phyloP scores from a whole-genome alignment of 2,113 vertebrate species.

The Trematocara macrostoma region DNA sequence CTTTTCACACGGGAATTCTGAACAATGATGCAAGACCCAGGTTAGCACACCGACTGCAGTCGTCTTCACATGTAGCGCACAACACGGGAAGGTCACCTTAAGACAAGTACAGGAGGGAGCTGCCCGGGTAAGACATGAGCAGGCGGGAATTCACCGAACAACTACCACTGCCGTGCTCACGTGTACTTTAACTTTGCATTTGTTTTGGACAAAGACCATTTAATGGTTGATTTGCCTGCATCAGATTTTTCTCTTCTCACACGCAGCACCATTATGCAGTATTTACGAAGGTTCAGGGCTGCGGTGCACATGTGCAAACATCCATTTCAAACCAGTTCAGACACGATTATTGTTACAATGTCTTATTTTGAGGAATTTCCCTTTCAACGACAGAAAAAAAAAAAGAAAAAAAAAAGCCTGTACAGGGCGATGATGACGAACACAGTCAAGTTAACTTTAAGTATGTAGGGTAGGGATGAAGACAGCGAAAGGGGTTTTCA shows the following conservation, averaged over 20 bases:
- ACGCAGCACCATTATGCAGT: neutral
- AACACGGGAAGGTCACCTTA: neutral
- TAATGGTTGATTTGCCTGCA: neutral
- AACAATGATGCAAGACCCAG: neutral
- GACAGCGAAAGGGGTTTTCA: neutral
- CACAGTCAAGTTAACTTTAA: neutral
- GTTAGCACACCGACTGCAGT: neutral
- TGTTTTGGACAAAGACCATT: neutral
- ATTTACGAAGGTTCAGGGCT: neutral
- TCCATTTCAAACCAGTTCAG: neutral
- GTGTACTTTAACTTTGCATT: neutral
- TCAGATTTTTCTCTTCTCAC: neutral
- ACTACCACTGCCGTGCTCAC: neutral
- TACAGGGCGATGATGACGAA: neutral
- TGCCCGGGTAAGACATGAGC: neutral
- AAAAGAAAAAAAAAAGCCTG: neutral
- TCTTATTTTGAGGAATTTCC: neutral
- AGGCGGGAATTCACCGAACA: neutral
- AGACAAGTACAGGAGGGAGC: neutral
- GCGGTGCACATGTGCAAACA: neutral
- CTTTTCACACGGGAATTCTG: neutral
- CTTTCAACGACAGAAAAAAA: rapidly evolving
- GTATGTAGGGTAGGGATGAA: neutral
- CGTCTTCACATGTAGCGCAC: neutral
- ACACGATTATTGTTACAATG: neutral